Evolutionary conservation across 2,888 invertebrate species (phyloP).

Genomic region (Phyllotreta striolata): DNA sequence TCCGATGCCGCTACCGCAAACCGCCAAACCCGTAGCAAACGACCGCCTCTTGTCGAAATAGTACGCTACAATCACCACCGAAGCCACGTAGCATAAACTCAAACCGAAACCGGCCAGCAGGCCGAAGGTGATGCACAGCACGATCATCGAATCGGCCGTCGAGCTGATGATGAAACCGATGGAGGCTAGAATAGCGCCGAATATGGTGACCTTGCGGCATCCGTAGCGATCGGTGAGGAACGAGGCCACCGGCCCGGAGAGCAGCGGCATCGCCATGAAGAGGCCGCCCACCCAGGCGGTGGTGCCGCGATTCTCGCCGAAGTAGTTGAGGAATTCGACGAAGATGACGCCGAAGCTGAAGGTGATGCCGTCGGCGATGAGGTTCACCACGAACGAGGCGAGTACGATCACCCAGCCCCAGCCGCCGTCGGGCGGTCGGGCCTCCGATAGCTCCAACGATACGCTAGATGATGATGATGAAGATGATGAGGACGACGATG

Average conservation of each 20-base stretch:
- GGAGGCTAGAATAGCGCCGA: conserved; percentile 78
- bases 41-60: conserved; percentile 87
- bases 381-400: conserved; percentile 87
- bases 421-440: conserved; percentile 84
- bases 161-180: conserved; percentile 81
- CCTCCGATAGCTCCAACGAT: conserved; percentile 72
- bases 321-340: conserved; percentile 84
- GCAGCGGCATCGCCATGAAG: conserved; percentile 89
- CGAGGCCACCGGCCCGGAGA: conserved; percentile 86
- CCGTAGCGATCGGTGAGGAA: conserved; percentile 85
- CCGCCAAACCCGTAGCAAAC: conserved; percentile 85
- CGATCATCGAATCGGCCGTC: conserved; percentile 77
- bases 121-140: conserved; percentile 83
- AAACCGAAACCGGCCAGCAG: conserved; percentile 85
- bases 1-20: conserved; percentile 88
- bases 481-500: conserved; percentile 44
- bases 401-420: conserved; percentile 94
- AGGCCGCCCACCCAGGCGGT: conserved; percentile 91
- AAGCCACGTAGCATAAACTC: conserved; percentile 88
- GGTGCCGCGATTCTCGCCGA: conserved; percentile 83
- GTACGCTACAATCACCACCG: conserved; percentile 89
- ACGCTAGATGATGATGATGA: conserved; percentile 60
- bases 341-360: conserved; percentile 92
- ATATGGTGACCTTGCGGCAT: conserved; percentile 80
- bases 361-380: conserved; percentile 91